Base-by-base conservation (phyloP, 2,888 invertebrate genomes). In the Ametastegia equiseti region DNA sequence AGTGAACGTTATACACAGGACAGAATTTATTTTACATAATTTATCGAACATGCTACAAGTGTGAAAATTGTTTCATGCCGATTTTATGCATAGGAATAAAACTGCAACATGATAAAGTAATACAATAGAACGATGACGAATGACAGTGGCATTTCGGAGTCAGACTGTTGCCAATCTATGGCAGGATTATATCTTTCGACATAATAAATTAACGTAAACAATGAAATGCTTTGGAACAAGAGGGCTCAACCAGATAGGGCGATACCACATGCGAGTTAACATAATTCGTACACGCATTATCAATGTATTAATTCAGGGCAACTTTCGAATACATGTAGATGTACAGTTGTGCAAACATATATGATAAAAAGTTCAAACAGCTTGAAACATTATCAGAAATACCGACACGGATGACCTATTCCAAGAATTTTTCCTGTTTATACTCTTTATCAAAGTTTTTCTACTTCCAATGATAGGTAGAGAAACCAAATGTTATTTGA, bases 341-440 rank as follows among this genome's bases (percentile, higher is more conserved):
- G 11, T 33, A 45, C 45, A 69, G n/a, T 27, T 69, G 69, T 45
- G 45, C 27, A 45, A 45, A 69, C 42, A 69, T 11, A 6, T 45
- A n/a, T 45, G 69, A 45, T 69, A 45, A 45, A 69, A 69, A 45
- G 13, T 42, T 69, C 69, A 27, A 45, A 45, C 45, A 69, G 42
- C 27, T 69, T 27, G 69, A 19, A 69, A 23, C 11, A 27, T 69
- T 45, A 69, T 69, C 42, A 69, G 45, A 42, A 42, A 69, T 69
- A 45, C 27, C 9, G n/a, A 23, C 15, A 30, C 15, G 15, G 23
- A 1, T 69, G 45, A 19, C 27, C 27, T 1, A 19, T 45, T 39
- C 69, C 45, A 9, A 45, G 45, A 69, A 69, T 27, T 42, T 27
- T 23, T 13, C 33, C 11, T 67, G 54, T n/a, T 7, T 54, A 7